A percentile compares a stretch with the other conserved stretches of the same genome.
Evolutionary conservation across 2,113 vertebrate species (phyloP).

Genomic region (Elgaria multicarinata): DNA sequence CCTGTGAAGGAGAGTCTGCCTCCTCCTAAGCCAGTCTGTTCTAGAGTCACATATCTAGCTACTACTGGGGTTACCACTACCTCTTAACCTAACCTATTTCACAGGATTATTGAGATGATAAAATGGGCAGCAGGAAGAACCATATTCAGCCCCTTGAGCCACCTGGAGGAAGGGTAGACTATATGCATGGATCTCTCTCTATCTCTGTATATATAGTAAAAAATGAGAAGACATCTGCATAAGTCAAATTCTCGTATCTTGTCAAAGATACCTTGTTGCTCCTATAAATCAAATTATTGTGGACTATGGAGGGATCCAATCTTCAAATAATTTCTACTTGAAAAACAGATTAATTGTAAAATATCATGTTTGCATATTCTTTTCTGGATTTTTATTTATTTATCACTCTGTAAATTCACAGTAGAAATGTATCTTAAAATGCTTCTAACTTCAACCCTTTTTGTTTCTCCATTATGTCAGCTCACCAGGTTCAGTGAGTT

Average conservation of each 20-base stretch:
- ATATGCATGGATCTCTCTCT: no score
- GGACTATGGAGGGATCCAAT: background rate
- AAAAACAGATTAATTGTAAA: background rate
- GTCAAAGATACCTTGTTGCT: background rate
- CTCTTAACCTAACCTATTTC: no score
- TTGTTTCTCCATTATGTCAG: slow-evolving; percentile 23
- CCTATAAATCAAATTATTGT: background rate
- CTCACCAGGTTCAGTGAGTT: background rate
- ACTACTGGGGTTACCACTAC: background rate
- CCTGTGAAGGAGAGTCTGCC: background rate
- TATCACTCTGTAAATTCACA: background rate
- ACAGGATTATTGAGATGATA: background rate
- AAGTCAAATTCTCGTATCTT: background rate
- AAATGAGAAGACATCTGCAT: no score
- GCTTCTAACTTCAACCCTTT: slow-evolving; percentile 7
- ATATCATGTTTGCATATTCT: background rate
- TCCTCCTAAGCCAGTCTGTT: background rate
- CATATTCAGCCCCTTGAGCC: no score
- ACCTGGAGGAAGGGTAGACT: background rate
- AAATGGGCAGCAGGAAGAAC: no score
- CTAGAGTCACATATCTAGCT: background rate
- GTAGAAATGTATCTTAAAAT: slow-evolving; percentile 6
- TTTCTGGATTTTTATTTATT: background rate
- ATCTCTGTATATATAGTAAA: background rate
- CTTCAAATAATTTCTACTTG: background rate